Conservation (phyloP, 2,113 vertebrate genomes). For the Rhineura floridana region DNA sequence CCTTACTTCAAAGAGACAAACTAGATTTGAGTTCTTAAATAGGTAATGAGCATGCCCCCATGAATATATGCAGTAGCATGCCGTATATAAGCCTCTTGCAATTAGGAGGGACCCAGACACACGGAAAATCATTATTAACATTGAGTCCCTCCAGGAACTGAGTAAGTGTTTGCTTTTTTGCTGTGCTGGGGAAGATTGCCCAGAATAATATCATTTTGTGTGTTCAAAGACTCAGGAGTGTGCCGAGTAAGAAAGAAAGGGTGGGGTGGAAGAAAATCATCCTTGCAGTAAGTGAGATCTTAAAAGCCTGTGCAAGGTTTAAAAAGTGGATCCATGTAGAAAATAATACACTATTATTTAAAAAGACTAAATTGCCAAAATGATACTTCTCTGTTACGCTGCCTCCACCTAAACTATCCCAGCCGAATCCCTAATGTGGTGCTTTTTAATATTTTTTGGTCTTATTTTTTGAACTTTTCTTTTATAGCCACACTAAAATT, state of each 20-base stretch:
- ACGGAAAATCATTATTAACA: constrained; percentile 65
- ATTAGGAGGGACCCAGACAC: constrained; percentile 68
- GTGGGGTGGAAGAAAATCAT: not conserved
- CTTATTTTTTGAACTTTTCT: constrained; percentile 19
- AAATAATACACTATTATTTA: constrained; percentile 77
- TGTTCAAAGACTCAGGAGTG: constrained; percentile 67
- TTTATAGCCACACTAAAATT: constrained; percentile 63
- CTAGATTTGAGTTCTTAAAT: constrained; percentile 63
- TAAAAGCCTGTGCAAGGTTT: constrained; percentile 71
- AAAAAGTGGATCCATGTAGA: constrained; percentile 68
- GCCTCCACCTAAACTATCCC: constrained; percentile 56
- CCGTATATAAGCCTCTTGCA: constrained; percentile 58
- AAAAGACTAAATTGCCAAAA: constrained; percentile 76
- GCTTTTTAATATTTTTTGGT: constrained; percentile 9
- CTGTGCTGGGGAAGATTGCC: constrained; percentile 63
- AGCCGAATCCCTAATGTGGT: constrained; percentile 65
- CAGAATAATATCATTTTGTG: constrained; percentile 57
- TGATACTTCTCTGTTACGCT: constrained; percentile 56
- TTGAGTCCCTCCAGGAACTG: constrained; percentile 69
- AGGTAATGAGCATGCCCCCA: constrained; percentile 62
- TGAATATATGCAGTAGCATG: constrained; percentile 61
- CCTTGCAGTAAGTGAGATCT: constrained; percentile 70
- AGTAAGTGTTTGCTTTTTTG: constrained; percentile 61
- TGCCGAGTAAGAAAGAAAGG: constrained; percentile 22
- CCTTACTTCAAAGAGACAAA: not conserved